phyloP scores from a whole-genome alignment of 1,140 invertebrate species.

The Ostrea edulis region DNA sequence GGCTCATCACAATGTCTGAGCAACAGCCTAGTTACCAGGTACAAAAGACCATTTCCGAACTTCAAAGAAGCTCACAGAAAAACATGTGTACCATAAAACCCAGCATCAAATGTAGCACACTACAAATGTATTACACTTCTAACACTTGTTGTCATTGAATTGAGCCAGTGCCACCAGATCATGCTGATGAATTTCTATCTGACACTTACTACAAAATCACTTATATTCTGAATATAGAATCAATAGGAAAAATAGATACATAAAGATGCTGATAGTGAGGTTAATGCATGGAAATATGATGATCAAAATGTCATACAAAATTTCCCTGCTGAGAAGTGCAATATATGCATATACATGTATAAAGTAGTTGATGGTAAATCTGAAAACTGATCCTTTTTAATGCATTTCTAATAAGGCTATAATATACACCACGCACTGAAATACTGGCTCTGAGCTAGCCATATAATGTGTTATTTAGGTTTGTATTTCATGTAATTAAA shows the following conservation, averaged over 20 bases:
- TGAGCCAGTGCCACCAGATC: no score
- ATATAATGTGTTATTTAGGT: neutral
- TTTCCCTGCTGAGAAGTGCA: no score
- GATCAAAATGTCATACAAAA: no score
- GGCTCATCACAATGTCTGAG: neutral
- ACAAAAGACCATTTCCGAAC: neutral
- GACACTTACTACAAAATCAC: no score
- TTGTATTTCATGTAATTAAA: slow-evolving; percentile 14
- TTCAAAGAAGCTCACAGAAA: neutral
- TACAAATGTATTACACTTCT: neutral
- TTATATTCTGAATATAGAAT: no score
- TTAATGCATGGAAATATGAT: no score
- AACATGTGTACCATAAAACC: neutral
- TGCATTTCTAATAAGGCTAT: neutral
- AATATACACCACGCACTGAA: neutral
- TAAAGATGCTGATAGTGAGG: no score
- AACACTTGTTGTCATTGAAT: neutral
- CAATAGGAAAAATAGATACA: no score
- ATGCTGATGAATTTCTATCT: no score
- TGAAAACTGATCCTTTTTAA: neutral
- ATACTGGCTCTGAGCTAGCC: neutral
- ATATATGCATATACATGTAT: no score
- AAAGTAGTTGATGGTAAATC: neutral
- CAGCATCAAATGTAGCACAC: neutral
- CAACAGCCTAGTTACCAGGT: neutral